Percentiles rank a stretch among this genome's conserved stretches.
phyloP scores from a whole-genome alignment of 2,797 vertebrate species.

The Fringilla coelebs region DNA sequence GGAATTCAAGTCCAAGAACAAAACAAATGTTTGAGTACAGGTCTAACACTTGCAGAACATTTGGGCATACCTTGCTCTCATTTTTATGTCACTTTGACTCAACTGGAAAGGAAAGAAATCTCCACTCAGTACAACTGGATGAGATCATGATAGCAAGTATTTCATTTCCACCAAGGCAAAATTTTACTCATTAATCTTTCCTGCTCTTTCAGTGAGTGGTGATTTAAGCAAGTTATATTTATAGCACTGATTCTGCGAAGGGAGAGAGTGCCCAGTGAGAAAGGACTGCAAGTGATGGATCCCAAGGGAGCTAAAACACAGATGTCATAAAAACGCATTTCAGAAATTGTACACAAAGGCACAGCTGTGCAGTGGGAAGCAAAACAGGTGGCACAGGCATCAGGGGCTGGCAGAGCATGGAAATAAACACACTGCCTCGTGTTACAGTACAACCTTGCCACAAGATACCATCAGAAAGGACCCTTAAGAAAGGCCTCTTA shows the following conservation, averaged over 20 bases:
- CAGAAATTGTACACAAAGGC: conserved; percentile 33
- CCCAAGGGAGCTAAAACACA: conserved; percentile 50
- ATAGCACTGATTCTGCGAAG: neutral
- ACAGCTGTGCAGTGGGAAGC: conserved; percentile 8
- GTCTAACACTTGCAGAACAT: neutral
- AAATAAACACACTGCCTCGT: neutral
- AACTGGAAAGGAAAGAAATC: neutral
- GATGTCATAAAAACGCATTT: conserved; percentile 58
- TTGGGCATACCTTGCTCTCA: neutral
- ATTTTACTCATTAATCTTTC: neutral
- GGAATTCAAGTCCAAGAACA: neutral
- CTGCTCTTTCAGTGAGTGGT: neutral
- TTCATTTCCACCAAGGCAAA: neutral
- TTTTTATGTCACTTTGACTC: neutral
- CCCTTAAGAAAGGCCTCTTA: neutral
- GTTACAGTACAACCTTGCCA: neutral
- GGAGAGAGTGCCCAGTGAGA: neutral
- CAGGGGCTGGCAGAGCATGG: conserved; percentile 2
- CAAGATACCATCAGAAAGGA: neutral
- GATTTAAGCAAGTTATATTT: conserved; percentile 23
- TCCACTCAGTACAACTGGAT: neutral
- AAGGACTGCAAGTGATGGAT: neutral
- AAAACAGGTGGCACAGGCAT: conserved; percentile 14
- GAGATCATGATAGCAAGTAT: neutral
- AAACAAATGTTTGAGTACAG: neutral